Evolutionary conservation across 2,113 vertebrate species (phyloP).

Genomic region (Corythornis cristatus): DNA sequence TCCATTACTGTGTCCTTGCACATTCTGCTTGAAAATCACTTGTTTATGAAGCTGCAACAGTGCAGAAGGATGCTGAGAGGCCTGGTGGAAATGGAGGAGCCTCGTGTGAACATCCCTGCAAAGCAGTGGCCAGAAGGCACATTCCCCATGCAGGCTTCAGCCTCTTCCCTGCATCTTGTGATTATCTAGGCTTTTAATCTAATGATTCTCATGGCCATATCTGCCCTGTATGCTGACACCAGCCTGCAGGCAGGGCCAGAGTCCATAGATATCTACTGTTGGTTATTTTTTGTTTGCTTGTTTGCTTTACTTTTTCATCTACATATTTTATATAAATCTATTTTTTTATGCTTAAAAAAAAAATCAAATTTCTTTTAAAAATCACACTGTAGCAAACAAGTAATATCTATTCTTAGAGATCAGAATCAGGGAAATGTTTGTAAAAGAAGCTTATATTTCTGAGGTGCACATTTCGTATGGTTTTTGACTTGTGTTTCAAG

Average conservation of each 20-base stretch:
- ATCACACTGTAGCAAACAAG: neutral
- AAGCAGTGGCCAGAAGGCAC: neutral
- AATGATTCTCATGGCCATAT: neutral
- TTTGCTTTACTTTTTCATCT: neutral
- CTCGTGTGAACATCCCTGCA: neutral
- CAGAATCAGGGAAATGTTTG: neutral
- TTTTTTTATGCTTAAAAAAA: neutral
- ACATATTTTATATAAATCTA: neutral
- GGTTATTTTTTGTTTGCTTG: neutral
- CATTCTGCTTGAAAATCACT: slow-evolving; percentile 57
- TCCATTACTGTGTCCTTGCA: slow-evolving; percentile 48
- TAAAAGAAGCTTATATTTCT: neutral
- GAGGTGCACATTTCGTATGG: neutral
- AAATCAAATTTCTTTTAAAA: slow-evolving; percentile 8
- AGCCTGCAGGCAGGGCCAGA: neutral
- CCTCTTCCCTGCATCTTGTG: rapidly evolving
- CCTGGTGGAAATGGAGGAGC: neutral
- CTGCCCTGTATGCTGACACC: neutral
- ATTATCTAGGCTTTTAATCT: neutral
- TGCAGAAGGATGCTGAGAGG: neutral
- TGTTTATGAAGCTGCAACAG: slow-evolving; percentile 38
- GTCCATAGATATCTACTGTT: neutral
- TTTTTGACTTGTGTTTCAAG: neutral
- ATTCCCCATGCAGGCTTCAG: neutral
- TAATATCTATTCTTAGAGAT: neutral